Conservation (phyloP, 2,797 vertebrate species). For the Acanthis flammea region DNA sequence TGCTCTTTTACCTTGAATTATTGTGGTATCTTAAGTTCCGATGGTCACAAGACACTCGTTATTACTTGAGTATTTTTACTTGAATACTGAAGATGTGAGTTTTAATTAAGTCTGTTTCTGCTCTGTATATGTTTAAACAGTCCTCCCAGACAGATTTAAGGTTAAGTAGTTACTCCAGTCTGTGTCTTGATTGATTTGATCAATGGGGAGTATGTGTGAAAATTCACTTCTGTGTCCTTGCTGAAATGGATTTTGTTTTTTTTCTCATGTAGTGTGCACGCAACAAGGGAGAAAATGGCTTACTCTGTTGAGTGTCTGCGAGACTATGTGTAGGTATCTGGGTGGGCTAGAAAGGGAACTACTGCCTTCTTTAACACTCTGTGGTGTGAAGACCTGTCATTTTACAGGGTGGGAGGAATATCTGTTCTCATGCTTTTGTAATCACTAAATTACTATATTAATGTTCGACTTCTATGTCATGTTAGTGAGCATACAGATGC, state of each 20-base stretch:
- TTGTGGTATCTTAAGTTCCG: background rate
- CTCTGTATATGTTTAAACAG: background rate
- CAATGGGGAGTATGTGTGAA: background rate
- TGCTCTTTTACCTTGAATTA: background rate
- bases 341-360: background rate
- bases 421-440: background rate
- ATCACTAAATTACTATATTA: background rate
- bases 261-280: conserved; percentile 81
- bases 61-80: background rate
- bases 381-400: background rate
- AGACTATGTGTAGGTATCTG: conserved; percentile 87
- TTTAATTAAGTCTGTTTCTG: background rate
- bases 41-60: background rate
- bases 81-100: background rate
- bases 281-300: conserved; percentile 88
- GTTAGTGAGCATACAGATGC: background rate
- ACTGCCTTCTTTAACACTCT: background rate
- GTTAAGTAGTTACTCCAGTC: background rate
- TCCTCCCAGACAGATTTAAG: background rate
- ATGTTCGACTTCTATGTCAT: background rate
- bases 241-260: background rate
- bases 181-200: background rate
- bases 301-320: conserved; percentile 91
- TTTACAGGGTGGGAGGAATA: background rate
- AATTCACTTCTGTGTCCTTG: background rate